A percentile compares a stretch with the other conserved stretches of the same genome.
Conservation (phyloP, 2,113 vertebrate species). For the Aptenodytes forsteri region DNA sequence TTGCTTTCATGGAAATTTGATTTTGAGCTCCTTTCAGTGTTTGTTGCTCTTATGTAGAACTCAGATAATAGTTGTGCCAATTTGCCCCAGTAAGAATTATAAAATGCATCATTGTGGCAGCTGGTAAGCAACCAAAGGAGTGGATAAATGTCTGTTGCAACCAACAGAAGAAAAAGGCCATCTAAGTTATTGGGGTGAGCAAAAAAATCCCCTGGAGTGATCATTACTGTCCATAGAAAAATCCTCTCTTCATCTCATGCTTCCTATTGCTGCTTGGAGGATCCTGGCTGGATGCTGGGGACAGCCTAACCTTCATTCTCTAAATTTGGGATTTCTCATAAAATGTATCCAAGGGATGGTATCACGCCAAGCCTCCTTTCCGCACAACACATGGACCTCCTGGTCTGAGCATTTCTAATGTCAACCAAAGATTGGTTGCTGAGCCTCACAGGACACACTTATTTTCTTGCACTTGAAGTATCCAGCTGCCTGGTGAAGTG, state of each 20-base stretch:
- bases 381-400: not conserved
- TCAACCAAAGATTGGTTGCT: not conserved
- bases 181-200: not conserved
- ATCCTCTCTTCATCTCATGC: not conserved
- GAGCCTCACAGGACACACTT: not conserved
- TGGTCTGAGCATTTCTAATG: not conserved
- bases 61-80: not conserved
- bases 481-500: not conserved
- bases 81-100: not conserved
- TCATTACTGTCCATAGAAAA: not conserved
- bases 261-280: not conserved
- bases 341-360: not conserved
- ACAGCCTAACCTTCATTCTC: not conserved
- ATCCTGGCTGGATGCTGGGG: not conserved
- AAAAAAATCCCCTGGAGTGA: not conserved
- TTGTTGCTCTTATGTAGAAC: not conserved
- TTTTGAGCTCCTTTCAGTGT: not conserved
- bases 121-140: not conserved
- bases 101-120: not conserved
- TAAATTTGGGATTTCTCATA: not conserved
- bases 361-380: not conserved
- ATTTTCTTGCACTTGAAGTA: not conserved
- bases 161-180: not conserved
- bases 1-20: not conserved
- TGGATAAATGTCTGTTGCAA: not conserved